These are phyloP conservation scores for Drosophila sechellia DNA, from an alignment of 1,140 invertebrate species.

Conservation along the genomic window DNA sequence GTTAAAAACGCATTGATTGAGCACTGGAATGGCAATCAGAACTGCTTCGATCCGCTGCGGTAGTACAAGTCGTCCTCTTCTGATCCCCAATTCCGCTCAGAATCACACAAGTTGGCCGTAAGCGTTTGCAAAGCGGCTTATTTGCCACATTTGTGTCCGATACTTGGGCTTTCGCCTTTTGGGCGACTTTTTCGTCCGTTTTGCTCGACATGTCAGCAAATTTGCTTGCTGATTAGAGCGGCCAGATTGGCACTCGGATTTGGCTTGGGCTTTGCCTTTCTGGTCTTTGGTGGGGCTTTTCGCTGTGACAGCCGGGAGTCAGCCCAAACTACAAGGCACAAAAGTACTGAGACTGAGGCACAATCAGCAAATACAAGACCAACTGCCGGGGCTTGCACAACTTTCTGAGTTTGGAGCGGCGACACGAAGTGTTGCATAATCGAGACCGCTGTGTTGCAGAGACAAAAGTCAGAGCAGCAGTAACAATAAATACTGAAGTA, in stretches of 20 bases:
- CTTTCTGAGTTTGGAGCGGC: conserved; percentile 63
- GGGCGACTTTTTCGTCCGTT: conserved; percentile 27
- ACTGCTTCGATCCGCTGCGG: no score
- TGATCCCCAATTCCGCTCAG: neutral
- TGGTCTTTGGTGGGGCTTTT: conserved; percentile 11
- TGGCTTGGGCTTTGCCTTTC: neutral
- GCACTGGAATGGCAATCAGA: neutral
- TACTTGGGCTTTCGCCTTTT: conserved; percentile 4
- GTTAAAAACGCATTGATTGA: neutral
- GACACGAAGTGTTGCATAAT: conserved; percentile 77
- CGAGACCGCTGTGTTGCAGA: conserved; percentile 41
- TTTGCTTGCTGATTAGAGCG: conserved; percentile 66
- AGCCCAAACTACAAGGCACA: conserved; percentile 33
- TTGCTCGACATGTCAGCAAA: conserved; percentile 62
- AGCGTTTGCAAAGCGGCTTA: conserved; percentile 5
- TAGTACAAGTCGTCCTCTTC: no score
- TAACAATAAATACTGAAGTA: conserved; percentile 62
- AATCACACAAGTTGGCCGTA: conserved; percentile 1
- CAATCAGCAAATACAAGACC: conserved; percentile 41
- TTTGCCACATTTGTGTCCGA: conserved; percentile 12
- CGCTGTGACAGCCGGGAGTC: conserved; percentile 11
- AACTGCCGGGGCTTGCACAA: conserved; percentile 58
- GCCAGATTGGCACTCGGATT: conserved; percentile 36
- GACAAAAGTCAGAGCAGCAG: conserved; percentile 46
- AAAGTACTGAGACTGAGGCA: conserved; percentile 22